Conservation (phyloP, 2,888 invertebrate genomes). For the Eupithecia subfuscata region DNA sequence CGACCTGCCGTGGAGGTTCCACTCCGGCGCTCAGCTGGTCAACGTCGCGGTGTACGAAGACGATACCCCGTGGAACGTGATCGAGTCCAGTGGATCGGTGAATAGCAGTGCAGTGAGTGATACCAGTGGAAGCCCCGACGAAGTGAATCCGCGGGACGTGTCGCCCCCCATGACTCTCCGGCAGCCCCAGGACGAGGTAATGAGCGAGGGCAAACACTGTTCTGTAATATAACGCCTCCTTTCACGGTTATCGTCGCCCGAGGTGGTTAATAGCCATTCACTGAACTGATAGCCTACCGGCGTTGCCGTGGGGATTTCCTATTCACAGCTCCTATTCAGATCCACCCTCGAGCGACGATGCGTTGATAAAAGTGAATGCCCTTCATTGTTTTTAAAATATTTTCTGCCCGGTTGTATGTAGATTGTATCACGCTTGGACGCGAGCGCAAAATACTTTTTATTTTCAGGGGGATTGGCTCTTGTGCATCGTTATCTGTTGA, state of each 20-base stretch:
- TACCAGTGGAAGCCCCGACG: conserved; percentile 58
- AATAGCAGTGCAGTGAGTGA: conserved; percentile 80
- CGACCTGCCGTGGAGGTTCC: conserved; percentile 81
- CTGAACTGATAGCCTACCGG: conserved; percentile 72
- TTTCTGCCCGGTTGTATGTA: conserved; percentile 68
- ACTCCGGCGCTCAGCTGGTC: conserved; percentile 77
- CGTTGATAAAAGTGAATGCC: conserved; percentile 79
- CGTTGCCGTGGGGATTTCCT: conserved; percentile 66
- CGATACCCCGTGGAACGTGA: conserved; percentile 80
- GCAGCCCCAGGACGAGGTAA: conserved; percentile 77
- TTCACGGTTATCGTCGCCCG: conserved; percentile 79
- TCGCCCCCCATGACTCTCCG: conserved; percentile 75
- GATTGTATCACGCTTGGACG: conserved; percentile 65
- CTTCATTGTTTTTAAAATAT: conserved; percentile 78
- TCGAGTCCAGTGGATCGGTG: conserved; percentile 66
- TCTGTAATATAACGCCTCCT: conserved; percentile 62
- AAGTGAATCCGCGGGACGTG: conserved; percentile 70
- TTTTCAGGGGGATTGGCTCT: conserved; percentile 62
- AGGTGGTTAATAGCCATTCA: conserved; percentile 80
- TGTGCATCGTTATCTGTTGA: conserved; percentile 63
- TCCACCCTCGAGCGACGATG: conserved; percentile 73
- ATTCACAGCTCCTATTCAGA: conserved; percentile 72
- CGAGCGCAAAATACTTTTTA: conserved; percentile 63
- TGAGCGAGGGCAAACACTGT: conserved; percentile 68
- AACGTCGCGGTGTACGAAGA: conserved; percentile 82